Conservation (phyloP, 2,113 vertebrate genomes). For the Sinocyclocheilus anshuiensis region DNA sequence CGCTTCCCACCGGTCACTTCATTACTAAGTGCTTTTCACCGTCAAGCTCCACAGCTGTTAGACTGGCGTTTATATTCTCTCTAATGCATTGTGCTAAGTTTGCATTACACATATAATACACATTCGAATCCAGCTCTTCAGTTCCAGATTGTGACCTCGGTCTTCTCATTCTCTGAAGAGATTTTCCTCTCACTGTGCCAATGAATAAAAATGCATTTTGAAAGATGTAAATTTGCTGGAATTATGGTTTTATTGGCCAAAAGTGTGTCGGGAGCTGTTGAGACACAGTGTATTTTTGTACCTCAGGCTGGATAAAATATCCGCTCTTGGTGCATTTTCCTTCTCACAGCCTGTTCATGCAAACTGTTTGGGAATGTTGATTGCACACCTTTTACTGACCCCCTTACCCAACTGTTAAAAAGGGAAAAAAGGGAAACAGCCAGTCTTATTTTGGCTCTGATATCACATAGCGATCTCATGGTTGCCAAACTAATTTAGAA, state of each 20-base stretch:
- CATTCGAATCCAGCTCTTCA: background rate
- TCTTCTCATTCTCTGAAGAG: background rate
- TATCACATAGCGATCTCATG: slow-evolving; percentile 6
- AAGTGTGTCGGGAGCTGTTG: background rate
- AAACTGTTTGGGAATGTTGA: slow-evolving; percentile 7
- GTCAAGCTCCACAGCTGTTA: slow-evolving; percentile 14
- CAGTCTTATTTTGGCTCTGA: slow-evolving; percentile 42
- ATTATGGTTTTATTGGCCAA: slow-evolving; percentile 19
- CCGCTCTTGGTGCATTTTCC: background rate
- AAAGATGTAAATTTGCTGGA: background rate
- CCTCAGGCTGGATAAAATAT: background rate
- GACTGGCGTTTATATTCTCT: background rate
- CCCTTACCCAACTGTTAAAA: background rate
- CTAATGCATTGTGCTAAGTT: slow-evolving; percentile 1
- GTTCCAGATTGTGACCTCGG: slow-evolving; percentile 21
- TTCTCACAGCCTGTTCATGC: slow-evolving; percentile 9
- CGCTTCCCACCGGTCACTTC: background rate
- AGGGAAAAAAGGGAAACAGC: slow-evolving; percentile 11
- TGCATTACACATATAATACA: background rate
- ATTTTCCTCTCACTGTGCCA: slow-evolving; percentile 10
- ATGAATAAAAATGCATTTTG: background rate
- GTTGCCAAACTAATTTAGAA: slow-evolving; percentile 19
- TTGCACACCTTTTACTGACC: slow-evolving; percentile 17
- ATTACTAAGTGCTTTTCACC: background rate
- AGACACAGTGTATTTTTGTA: background rate